A percentile compares a stretch with the other conserved stretches of the same genome.
Conservation (phyloP, 2,113 vertebrate species). For the Campylomormyrus numenius region DNA sequence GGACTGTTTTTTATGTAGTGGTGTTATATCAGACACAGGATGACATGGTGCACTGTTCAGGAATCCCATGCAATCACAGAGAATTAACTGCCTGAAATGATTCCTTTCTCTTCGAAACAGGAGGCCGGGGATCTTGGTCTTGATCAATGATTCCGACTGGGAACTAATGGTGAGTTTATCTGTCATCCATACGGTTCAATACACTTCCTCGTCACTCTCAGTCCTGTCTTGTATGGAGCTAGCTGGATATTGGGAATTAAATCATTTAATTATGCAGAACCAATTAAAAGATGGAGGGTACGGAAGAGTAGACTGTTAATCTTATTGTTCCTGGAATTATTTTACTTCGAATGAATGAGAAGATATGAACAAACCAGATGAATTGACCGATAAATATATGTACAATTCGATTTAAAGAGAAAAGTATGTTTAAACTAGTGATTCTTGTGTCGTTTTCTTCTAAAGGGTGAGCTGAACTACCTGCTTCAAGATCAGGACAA, state of each 20-base stretch:
- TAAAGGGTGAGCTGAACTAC: conserved; percentile 88
- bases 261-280: neutral
- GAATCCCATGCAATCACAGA: neutral
- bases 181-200: conserved; percentile 6
- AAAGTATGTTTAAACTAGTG: neutral
- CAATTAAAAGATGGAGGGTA: neutral
- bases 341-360: neutral
- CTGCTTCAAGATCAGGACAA: conserved; percentile 85
- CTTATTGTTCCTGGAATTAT: conserved; percentile 2
- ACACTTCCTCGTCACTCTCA: neutral
- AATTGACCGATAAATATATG: neutral
- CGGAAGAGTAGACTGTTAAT: neutral
- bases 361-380: neutral
- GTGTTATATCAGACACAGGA: neutral
- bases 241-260: neutral
- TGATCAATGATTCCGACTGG: conserved; percentile 96
- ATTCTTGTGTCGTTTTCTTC: conserved; percentile 20
- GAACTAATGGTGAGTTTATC: conserved; percentile 86
- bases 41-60: neutral
- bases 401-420: neutral
- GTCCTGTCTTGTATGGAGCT: neutral
- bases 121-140: conserved; percentile 93
- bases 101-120: conserved; percentile 49
- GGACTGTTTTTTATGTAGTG: neutral
- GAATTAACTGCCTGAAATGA: neutral